A percentile compares a stretch with the other conserved stretches of the same genome.
Evolutionary conservation across 2,797 vertebrate species (phyloP).

Genomic region (Xenops minutus): DNA sequence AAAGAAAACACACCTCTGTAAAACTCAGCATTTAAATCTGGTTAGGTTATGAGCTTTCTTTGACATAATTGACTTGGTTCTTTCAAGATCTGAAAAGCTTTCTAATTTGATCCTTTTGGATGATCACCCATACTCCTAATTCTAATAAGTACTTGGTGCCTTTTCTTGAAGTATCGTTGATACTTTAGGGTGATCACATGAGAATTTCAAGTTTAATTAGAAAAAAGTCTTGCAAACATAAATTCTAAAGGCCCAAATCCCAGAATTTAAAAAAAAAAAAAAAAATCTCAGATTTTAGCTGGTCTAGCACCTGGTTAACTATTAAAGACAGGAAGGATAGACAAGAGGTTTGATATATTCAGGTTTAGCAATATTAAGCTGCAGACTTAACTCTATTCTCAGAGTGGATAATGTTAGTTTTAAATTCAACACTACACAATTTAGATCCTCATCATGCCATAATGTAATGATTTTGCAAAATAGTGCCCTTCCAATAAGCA

Average conservation of each 20-base stretch:
- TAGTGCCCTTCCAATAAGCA: background rate
- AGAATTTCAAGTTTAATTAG: background rate
- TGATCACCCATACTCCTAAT: background rate
- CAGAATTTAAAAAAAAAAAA: background rate
- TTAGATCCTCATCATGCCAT: background rate
- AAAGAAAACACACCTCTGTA: background rate
- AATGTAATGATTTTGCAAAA: background rate
- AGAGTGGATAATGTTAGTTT: background rate
- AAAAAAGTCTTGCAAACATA: background rate
- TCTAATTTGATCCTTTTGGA: background rate
- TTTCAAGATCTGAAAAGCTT: background rate
- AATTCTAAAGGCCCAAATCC: fast-evolving
- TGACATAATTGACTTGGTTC: background rate
- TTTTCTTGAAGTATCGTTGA: background rate
- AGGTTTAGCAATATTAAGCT: background rate
- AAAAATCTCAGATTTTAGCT: background rate
- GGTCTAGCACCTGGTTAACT: background rate
- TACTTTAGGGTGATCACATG: background rate
- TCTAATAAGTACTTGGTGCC: background rate
- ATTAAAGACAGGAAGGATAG: background rate
- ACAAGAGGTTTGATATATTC: background rate
- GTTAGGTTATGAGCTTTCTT: background rate
- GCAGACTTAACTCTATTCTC: background rate
- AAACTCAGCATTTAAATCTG: background rate
- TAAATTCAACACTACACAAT: background rate